Evolutionary conservation across 2,888 invertebrate genomes (phyloP).

Genomic region (Gymnocheta viridis): DNA sequence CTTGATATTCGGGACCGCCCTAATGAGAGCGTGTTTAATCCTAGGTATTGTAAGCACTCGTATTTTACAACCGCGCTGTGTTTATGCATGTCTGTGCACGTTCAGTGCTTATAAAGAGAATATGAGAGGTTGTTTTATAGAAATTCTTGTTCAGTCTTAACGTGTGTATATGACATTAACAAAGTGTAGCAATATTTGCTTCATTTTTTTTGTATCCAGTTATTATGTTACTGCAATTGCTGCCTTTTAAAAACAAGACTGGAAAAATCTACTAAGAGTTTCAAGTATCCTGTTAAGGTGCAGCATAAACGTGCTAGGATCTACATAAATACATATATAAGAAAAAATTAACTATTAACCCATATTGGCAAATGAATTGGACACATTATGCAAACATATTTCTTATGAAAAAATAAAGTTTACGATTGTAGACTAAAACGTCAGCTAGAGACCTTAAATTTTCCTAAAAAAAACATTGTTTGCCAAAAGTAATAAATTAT

Average conservation of each 20-base stretch:
- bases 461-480: no score
- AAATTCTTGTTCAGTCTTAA: constrained; percentile 58
- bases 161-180: constrained; percentile 56
- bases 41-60: not conserved
- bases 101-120: constrained; percentile 28
- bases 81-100: not conserved
- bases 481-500: no score
- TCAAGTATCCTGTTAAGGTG: constrained; percentile 22
- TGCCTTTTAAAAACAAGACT: constrained; percentile 18
- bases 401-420: not conserved
- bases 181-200: constrained; percentile 40
- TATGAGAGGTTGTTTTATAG: constrained; percentile 44
- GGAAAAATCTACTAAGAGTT: constrained; percentile 21
- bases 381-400: not conserved
- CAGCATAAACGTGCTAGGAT: constrained; percentile 5
- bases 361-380: not conserved
- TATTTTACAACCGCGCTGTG: not conserved
- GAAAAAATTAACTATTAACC: not conserved
- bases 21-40: not conserved
- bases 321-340: not conserved
- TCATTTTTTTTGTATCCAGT: not conserved
- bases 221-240: constrained; percentile 15
- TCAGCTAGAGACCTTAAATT: no score
- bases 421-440: no score
- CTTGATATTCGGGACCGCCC: not conserved